Evolutionary conservation across 1,140 invertebrate species (phyloP), one percentile per base, ranked within the genome.

Genomic region (Archegozetes longisetosus): DNA sequence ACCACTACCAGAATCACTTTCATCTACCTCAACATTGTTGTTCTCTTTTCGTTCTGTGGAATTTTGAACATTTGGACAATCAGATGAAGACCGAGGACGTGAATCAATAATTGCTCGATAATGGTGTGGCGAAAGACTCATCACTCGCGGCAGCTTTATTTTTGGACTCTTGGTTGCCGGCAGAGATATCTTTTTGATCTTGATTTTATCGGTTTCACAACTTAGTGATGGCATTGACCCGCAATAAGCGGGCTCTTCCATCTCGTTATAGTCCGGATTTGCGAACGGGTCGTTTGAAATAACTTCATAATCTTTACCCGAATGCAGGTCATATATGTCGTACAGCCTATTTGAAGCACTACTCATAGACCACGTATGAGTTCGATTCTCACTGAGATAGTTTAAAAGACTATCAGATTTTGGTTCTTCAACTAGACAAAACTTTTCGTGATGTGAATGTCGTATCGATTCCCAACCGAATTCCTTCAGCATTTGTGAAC

Each of bases 391-490:
- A 17, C n/a, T 56, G 24, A 26, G 14, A 51, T 6, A 51, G n/a
- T n/a, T 13, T 51, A 6, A 9, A 9, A 53, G 53, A 48, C 27
- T 50, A 28, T 53, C 29, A 53, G 12, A 23, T 6, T 67, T 78
- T 47, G 79, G 74, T 64, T 85, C 82, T 52, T 83, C 78, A 60
- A 84, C 78, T 9, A 91, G 77, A 0, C 88, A 88, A 82, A 88
- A 92, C 28, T 80, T 77, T 55, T 90, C 86, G 61, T 86, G 81
- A 25, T 86, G 77, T 63, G 84, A 80, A 61, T 86, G 84, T 61
- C 85, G 77, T 2, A 89, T 82, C 65, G 85, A 83, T 26, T 86
- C 76, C 89, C 89, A 95, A 64, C 86, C 84, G 68, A 81, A 74
- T 66, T 82, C 77, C 14, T 78, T 74, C 0, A 95, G 72, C 49